Base-by-base conservation (phyloP, 2,113 vertebrate species). In the Muntiacus muntjak region DNA sequence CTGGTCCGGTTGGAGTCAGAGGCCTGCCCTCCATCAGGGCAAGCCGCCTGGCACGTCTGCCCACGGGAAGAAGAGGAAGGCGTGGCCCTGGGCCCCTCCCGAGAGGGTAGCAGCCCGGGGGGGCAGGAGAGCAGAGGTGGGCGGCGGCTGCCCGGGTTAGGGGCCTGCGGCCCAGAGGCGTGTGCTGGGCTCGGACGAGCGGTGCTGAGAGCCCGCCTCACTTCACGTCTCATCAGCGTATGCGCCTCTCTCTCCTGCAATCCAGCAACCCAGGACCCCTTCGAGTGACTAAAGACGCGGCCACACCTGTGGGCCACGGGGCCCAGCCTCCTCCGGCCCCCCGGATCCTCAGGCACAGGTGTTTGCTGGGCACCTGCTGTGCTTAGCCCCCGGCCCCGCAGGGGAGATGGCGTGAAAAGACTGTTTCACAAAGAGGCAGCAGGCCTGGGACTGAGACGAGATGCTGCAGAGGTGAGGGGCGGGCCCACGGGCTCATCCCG, bases 181-280 rank as follows among this genome's bases (percentile, higher is more conserved):
- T 4, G 16, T 33, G 17, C 10, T 3, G 0, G 26, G 40, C 91
- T 60, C 28, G 64, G 36, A 45, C 62, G 43, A 0, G 89, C 74
- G 76, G 98, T 86, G 95, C 95, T 92, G 98, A 98, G 98, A 94
- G 87, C 81, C 85, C 98, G 88, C 97, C 98, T 97, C 98, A 84
- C 98, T 98, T 98, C 87, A n/a, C 90, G 83, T 96, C 97, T 95
- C 10, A 2, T 94, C 93, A 97, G 98, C 98, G 97, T 98, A 97
- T 97, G 97, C 0, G 7, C 26, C 52, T 33, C 91, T 97, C 95
- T 97, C 96, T 96, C 14, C 3, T 93, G 98, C 98, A 33, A 50
- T 33, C 17, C 5, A 64, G 79, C 96, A 92, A 98, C 98, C 98
- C 96, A 97, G 97, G 98, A 98, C 98, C 95, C 71, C 54, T 96